These are phyloP conservation scores for Anoncus sp. DNA, from an alignment of 2,888 invertebrate species.

Conservation along the genomic window DNA sequence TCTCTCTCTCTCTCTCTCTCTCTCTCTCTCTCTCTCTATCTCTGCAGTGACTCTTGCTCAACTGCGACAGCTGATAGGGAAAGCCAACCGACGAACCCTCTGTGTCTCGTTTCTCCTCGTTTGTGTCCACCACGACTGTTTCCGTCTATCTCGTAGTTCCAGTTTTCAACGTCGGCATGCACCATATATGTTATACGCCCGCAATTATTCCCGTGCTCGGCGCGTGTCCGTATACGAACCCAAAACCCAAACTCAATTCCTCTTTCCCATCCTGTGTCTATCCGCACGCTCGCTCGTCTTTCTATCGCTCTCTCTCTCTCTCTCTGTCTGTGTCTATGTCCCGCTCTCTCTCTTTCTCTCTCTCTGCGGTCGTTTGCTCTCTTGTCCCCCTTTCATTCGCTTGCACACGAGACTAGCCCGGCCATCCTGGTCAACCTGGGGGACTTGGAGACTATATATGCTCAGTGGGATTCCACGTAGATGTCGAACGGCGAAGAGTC, in stretches of 20 bases:
- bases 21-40: constrained; percentile 50
- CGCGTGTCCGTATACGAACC: constrained; percentile 53
- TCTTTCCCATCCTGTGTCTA: constrained; percentile 44
- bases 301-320: neutral
- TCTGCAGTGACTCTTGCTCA: constrained; percentile 45
- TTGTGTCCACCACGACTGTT: constrained; percentile 14
- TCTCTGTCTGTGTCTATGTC: constrained; percentile 11
- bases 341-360: constrained; percentile 14
- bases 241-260: constrained; percentile 54
- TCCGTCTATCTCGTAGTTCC: constrained; percentile 40
- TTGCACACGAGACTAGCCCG: constrained; percentile 31
- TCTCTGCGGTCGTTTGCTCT: constrained; percentile 22
- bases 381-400: constrained; percentile 39
- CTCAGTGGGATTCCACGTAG: constrained; percentile 47
- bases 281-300: constrained; percentile 26
- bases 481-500: constrained; percentile 56
- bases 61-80: constrained; percentile 55
- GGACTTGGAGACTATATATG: constrained; percentile 28
- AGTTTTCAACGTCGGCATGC: constrained; percentile 3
- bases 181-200: constrained; percentile 31
- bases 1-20: no score
- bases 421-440: constrained; percentile 55
- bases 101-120: constrained; percentile 37
- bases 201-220: constrained; percentile 58
- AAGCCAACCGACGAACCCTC: constrained; percentile 57